Base-by-base conservation (phyloP, 2,113 vertebrate species). In the Saimiri boliviensis region DNA sequence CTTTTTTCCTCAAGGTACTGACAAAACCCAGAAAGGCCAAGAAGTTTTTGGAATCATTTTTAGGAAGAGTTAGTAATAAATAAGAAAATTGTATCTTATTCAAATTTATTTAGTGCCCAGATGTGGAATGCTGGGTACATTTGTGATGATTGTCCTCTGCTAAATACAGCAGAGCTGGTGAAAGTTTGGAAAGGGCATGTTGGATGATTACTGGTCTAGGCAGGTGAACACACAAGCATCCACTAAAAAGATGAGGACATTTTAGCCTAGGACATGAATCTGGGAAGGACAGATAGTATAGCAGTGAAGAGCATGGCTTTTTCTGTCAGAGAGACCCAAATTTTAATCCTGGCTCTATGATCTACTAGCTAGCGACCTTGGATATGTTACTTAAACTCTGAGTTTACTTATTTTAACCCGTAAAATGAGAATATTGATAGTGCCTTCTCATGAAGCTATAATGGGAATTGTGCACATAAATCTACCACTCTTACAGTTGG, bases 21-120 rank as follows among this genome's bases (percentile, higher is more conserved):
- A 97, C n/a, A 35, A 92, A 66, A 27, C 1, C 16, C 30, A 2
- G 74, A 80, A 95, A 91, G 35, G 63, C 6, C 45, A 84, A 49
- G 54, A 80, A n/a, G 30, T 23, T 47, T 85, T 47, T 83, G 35
- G 7, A 74, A 63, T 11, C 8, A 14, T 92, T 71, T 68, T 27
- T 17, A 30, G 27, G 47, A 17, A 54, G 0, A 12, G 63, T 27
- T 77, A 60, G 30, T 27, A 71, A 82, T 35, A n/a, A 90, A 90
- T 89, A 8, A 91, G 30, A 74, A 91, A 71, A n/a, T 32, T n/a
- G 63, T 87, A 88, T 56, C 14, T 73, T 92, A 5, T 70, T 70
- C 30, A 96, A 89, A 96, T 88, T 60, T 85, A 86, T 76, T 95
- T 91, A 93, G 27, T 49, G 27, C 76, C 5, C 35, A 76, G 17